Conservation (phyloP, 1,140 invertebrate genomes). For the Eriosoma lanigerum region DNA sequence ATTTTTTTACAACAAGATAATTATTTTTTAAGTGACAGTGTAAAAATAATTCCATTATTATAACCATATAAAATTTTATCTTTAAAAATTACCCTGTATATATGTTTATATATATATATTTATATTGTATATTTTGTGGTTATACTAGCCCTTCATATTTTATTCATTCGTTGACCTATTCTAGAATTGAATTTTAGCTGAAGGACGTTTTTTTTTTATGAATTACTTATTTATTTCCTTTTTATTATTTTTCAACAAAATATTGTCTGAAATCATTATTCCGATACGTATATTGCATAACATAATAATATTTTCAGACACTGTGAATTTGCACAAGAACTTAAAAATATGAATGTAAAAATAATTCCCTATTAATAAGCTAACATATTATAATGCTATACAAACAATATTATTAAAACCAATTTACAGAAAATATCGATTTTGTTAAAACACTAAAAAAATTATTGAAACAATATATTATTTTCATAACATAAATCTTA, state of each 20-base stretch:
- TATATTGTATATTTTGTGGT: neutral
- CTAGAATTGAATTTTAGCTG: neutral
- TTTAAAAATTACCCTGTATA: too few species aligned
- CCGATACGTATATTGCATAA: neutral
- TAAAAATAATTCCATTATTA: too few species aligned
- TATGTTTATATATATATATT: too few species aligned
- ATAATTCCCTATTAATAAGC: neutral
- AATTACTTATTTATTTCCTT: neutral
- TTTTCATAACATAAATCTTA: neutral
- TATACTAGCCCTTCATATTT: neutral
- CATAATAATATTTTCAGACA: neutral
- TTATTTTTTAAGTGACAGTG: too few species aligned
- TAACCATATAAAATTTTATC: too few species aligned
- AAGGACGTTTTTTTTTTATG: neutral
- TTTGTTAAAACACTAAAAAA: neutral
- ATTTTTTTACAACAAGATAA: too few species aligned
- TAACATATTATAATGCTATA: too few species aligned
- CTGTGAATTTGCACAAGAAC: neutral
- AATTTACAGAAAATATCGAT: neutral
- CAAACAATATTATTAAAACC: neutral
- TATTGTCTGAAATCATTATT: neutral
- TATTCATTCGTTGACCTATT: neutral
- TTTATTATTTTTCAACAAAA: neutral
- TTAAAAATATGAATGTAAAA: slow-evolving; percentile 1
- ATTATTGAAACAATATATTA: neutral